These are phyloP conservation scores for Tadarida brasiliensis DNA, from an alignment of 2,797 vertebrate genomes.

Conservation along the genomic window DNA sequence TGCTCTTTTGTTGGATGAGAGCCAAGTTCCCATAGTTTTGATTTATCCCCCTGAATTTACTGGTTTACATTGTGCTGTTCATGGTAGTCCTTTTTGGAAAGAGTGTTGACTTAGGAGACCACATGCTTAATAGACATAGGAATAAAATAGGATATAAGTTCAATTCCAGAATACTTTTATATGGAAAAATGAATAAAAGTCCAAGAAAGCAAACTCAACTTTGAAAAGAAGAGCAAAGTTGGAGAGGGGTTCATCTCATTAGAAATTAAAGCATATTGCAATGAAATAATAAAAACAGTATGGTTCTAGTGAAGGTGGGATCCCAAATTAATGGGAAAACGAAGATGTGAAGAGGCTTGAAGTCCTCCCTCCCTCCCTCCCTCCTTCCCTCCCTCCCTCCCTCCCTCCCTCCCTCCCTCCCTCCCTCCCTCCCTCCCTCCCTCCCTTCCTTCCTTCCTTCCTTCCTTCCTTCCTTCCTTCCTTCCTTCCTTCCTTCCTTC, in stretches of 20 bases:
- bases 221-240: neutral
- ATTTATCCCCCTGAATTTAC: neutral
- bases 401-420: too few species aligned
- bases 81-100: neutral
- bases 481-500: neutral
- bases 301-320: neutral
- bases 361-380: neutral
- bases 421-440: too few species aligned
- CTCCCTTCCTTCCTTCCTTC: too few species aligned
- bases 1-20: neutral
- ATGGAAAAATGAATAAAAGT: neutral
- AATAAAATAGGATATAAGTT: conserved; percentile 20
- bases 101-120: neutral
- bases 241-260: neutral
- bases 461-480: neutral
- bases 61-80: neutral
- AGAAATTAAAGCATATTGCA: neutral
- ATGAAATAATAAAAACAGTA: neutral
- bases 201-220: neutral
- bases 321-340: neutral
- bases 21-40: neutral
- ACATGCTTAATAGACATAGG: neutral
- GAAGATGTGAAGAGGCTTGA: neutral
- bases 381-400: neutral
- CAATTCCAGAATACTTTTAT: conserved; percentile 14